Conservation (phyloP, 1,140 invertebrate genomes). For the Diachasmimorpha longicaudata region DNA sequence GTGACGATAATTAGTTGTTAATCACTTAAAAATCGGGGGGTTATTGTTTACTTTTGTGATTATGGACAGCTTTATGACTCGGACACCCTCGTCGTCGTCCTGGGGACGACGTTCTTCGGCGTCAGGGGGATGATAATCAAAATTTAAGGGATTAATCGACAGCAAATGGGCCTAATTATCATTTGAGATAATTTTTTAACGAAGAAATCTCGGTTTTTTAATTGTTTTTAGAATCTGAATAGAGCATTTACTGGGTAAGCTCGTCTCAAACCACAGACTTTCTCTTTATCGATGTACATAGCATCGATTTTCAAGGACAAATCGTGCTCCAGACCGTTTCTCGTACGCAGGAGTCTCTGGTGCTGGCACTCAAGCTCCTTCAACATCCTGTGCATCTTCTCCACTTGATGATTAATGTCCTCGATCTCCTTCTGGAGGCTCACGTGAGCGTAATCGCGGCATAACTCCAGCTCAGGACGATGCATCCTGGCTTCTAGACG, state of each 20-base stretch:
- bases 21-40: too few species aligned
- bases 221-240: constrained; percentile 72
- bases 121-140: too few species aligned
- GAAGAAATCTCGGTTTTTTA: too few species aligned
- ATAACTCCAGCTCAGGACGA: constrained; percentile 81
- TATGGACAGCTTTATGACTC: too few species aligned
- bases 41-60: too few species aligned
- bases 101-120: too few species aligned
- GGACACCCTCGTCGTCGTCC: too few species aligned
- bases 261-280: constrained; percentile 88
- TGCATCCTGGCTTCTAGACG: constrained; percentile 70
- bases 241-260: constrained; percentile 87
- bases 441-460: constrained; percentile 82
- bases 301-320: constrained; percentile 88
- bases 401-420: constrained; percentile 84
- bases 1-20: too few species aligned
- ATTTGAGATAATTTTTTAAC: too few species aligned
- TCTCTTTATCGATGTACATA: constrained; percentile 92
- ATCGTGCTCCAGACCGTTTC: constrained; percentile 84
- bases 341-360: constrained; percentile 83
- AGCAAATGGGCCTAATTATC: too few species aligned
- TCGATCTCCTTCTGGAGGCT: constrained; percentile 85
- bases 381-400: constrained; percentile 79
- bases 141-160: too few species aligned
- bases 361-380: constrained; percentile 84